Conservation (phyloP, 2,888 invertebrate species). For the Melangyna quadrimaculata region DNA sequence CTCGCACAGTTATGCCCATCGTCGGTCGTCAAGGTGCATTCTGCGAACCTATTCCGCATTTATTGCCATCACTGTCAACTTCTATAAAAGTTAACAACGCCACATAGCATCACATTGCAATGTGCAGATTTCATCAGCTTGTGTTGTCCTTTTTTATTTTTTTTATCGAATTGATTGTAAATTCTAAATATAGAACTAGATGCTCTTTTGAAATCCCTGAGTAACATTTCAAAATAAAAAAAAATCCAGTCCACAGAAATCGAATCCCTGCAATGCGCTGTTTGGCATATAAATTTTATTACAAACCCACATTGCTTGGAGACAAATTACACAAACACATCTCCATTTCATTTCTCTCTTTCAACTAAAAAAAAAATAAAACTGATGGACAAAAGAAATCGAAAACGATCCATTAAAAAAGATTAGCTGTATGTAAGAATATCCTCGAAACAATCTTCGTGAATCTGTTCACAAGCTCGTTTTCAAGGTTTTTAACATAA, state of each 20-base stretch:
- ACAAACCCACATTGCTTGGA: slow-evolving; percentile 43
- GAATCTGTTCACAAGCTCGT: slow-evolving; percentile 27
- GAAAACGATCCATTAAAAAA: slow-evolving; percentile 41
- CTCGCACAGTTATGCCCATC: neutral
- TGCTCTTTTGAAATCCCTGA: slow-evolving; percentile 29
- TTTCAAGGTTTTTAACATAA: slow-evolving; percentile 68
- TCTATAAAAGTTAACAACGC: slow-evolving; percentile 63
- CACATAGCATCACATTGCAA: slow-evolving; percentile 4
- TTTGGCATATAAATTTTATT: slow-evolving; percentile 55
- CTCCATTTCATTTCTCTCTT: slow-evolving; percentile 4
- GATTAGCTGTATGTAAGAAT: neutral
- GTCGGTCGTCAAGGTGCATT: neutral
- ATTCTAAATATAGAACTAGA: slow-evolving; percentile 64
- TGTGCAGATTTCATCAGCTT: slow-evolving; percentile 39
- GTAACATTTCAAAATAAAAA: neutral
- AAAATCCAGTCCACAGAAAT: slow-evolving; percentile 14
- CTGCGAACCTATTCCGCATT: slow-evolving; percentile 44
- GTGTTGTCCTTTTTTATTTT: slow-evolving; percentile 6
- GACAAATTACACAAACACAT: slow-evolving; percentile 63
- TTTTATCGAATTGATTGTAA: slow-evolving; percentile 48
- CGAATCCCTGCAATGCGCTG: slow-evolving; percentile 18
- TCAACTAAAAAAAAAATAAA: neutral
- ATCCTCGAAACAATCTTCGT: neutral
- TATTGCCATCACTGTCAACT: slow-evolving; percentile 68
- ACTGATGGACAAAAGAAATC: slow-evolving; percentile 47